Base-by-base conservation (phyloP, 2,113 vertebrate genomes). In the Thinocorus orbignyianus region DNA sequence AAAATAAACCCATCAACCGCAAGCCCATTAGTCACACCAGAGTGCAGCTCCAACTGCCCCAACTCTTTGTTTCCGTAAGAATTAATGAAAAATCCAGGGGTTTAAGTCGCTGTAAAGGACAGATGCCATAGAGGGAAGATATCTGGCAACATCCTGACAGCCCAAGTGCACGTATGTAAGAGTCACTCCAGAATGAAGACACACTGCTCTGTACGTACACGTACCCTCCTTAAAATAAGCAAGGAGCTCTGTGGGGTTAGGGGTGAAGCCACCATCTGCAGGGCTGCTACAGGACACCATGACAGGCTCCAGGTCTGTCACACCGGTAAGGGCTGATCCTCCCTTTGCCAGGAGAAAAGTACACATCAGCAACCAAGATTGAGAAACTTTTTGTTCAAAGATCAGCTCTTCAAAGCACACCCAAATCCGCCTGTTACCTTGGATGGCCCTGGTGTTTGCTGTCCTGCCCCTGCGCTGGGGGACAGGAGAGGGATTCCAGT, bases 111-210 rank as follows among this genome's bases (percentile, higher is more conserved):
- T 71, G 66, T 31, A n/a, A n/a, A 52, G 58, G 54, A 71, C 57
- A 60, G 46, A 46, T 46, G 18, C 14, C 28, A 71, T 64, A 76
- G 30, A n/a, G 44, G 17, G 37, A 86, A 69, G 17, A 11, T 31
- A 35, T 8, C 42, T 54, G 77, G 68, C 62, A 55, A 5, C 22
- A 11, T 11, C 54, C n/a, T 1, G 1, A 18, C 17, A 62, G 44
- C 54, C 25, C 3, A 6, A 81, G 33, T 7, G 39, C 11, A 44
- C 6, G 0, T 26, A 33, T 19, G 13, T 1, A 22, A 0, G 0
- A 84, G 25, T 31, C 62, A 52, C 25, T 49, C 14, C 28, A 35
- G 52, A 85, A 76, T 2, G 9, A 41, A 20, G 42, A 70, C 10
- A 18, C 10, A 1, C 5, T 39, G n/a, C 6, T 65, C 58, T 64